A percentile compares a stretch with the other conserved stretches of the same genome.
Evolutionary conservation across 2,113 vertebrate species (phyloP).

Genomic region (Sphyrna mokarran): DNA sequence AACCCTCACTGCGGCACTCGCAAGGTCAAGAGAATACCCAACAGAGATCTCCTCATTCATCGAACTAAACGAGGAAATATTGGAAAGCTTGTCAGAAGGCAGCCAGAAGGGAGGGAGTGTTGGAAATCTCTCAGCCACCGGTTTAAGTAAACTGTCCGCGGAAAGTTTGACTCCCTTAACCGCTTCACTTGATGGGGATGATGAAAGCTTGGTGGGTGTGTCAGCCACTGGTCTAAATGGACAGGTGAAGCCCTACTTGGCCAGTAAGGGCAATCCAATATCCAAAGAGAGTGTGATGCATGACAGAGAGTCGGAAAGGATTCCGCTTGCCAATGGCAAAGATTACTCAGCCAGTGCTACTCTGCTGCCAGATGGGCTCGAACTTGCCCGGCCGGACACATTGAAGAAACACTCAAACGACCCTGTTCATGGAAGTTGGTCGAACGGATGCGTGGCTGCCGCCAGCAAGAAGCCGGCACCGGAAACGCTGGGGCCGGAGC

Average conservation of each 20-base stretch:
- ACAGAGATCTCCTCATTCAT: constrained; percentile 36
- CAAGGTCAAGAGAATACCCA: background rate
- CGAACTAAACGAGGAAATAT: constrained; percentile 39
- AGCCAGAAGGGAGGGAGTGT: constrained; percentile 51
- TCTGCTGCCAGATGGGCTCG: background rate
- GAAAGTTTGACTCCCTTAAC: background rate
- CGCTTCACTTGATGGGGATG: background rate
- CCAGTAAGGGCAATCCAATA: background rate
- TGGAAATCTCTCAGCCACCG: background rate
- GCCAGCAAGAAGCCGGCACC: background rate
- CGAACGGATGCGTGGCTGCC: too few species aligned
- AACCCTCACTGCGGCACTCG: background rate
- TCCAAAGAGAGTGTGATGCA: background rate
- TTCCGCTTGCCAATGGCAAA: background rate
- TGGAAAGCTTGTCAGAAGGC: constrained; percentile 51
- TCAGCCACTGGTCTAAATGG: background rate
- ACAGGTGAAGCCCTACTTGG: background rate
- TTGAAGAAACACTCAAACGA: background rate
- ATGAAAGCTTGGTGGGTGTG: background rate
- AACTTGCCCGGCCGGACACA: background rate
- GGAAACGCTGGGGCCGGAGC: background rate
- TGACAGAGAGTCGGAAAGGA: background rate
- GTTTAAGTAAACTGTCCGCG: background rate
- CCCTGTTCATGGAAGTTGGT: background rate
- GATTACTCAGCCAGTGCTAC: background rate